These are phyloP conservation scores for Drosophila leontia DNA, from an alignment of 1,140 invertebrate species.

Conservation along the genomic window DNA sequence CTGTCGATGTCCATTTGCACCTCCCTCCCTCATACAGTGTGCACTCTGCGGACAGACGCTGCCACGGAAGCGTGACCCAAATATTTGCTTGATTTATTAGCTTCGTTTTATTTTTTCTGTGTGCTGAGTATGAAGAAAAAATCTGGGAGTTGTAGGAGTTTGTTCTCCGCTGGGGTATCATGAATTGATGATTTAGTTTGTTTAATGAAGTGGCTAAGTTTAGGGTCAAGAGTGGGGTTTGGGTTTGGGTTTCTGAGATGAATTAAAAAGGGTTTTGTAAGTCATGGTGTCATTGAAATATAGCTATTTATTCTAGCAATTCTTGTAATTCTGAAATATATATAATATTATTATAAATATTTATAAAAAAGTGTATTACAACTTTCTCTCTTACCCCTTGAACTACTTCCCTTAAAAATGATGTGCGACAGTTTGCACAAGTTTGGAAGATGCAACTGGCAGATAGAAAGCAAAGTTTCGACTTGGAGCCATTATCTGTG, in stretches of 20 bases:
- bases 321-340: background rate
- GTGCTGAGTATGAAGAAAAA: slow-evolving; percentile 49
- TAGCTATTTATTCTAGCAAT: background rate
- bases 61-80: slow-evolving; percentile 79
- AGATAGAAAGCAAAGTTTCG: slow-evolving; percentile 67
- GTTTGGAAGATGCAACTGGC: slow-evolving; percentile 56
- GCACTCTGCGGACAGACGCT: slow-evolving; percentile 27
- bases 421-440: slow-evolving; percentile 77
- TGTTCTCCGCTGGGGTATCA: slow-evolving; percentile 17
- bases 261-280: background rate
- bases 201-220: slow-evolving; percentile 1
- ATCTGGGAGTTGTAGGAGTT: slow-evolving; percentile 45
- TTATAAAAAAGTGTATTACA: background rate
- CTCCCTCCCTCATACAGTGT: slow-evolving; percentile 18
- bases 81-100: slow-evolving; percentile 83
- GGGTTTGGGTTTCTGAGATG: background rate
- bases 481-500: slow-evolving; percentile 21
- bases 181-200: slow-evolving; percentile 34
- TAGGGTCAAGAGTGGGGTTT: background rate
- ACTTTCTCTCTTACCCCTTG: background rate
- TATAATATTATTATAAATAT: background rate
- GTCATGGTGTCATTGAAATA: background rate
- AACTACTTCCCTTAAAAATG: slow-evolving; percentile 16
- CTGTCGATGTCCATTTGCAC: slow-evolving; percentile 67
- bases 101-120: slow-evolving; percentile 58